Percentiles rank a stretch among this genome's conserved stretches.
Evolutionary conservation across 2,888 invertebrate species (phyloP).

Genomic region (Volucella inanis): DNA sequence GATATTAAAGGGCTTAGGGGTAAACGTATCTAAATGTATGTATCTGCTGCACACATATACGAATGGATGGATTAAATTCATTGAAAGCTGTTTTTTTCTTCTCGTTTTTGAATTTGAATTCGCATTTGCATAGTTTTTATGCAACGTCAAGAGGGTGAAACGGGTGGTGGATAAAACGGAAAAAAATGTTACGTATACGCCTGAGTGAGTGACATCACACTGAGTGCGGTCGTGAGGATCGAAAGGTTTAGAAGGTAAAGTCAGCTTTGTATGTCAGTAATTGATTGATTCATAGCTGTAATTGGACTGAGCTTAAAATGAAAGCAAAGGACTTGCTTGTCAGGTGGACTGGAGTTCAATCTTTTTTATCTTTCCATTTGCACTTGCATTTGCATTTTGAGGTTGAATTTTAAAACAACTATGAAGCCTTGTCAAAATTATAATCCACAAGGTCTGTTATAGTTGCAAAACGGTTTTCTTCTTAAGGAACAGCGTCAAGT

Average conservation of each 20-base stretch:
- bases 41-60: not conserved
- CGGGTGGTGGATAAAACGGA: not conserved
- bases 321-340: not conserved
- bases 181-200: conserved; percentile 55
- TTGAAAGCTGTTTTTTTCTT: conserved; percentile 43
- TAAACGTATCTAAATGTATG: not conserved
- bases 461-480: too few species aligned
- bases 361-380: too few species aligned
- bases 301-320: conserved; percentile 1
- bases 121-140: conserved; percentile 45
- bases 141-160: not conserved
- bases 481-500: too few species aligned
- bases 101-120: conserved; percentile 1
- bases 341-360: too few species aligned
- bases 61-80: conserved; percentile 55
- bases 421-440: too few species aligned
- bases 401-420: too few species aligned
- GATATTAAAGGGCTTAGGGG: not conserved
- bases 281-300: conserved; percentile 62
- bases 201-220: conserved; percentile 48
- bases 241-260: conserved; percentile 38
- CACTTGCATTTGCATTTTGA: too few species aligned
- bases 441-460: too few species aligned
- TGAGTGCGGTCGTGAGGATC: conserved; percentile 19
- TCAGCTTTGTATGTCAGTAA: conserved; percentile 61